Percentiles rank a stretch among this genome's conserved stretches.
Evolutionary conservation across 1,140 invertebrate species (phyloP).

Genomic region (Nomia melanderi): DNA sequence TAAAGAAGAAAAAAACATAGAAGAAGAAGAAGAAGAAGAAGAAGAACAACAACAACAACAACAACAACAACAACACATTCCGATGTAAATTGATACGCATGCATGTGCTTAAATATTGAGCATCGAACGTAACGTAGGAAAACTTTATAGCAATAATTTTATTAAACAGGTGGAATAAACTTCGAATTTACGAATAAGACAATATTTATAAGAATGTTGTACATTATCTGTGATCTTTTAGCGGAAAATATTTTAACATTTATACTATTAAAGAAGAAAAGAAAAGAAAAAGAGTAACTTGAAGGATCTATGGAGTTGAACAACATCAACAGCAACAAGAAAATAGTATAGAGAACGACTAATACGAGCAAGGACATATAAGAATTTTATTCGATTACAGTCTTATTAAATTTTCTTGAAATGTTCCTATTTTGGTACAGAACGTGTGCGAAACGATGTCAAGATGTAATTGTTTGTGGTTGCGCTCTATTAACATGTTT

Average conservation of each 20-base stretch:
- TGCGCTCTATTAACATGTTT: not conserved
- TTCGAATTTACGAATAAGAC: conserved; percentile 57
- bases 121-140: conserved; percentile 39
- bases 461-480: conserved; percentile 6
- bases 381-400: conserved; percentile 7
- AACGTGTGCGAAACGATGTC: conserved; percentile 11
- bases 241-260: conserved; percentile 28
- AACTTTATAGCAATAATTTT: conserved; percentile 50
- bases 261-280: conserved; percentile 21
- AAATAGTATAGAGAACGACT: conserved; percentile 18
- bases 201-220: conserved; percentile 66
- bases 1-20: too few species aligned
- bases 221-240: conserved; percentile 66
- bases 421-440: not conserved
- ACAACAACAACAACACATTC: too few species aligned
- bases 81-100: conserved; percentile 36
- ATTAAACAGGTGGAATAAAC: conserved; percentile 42
- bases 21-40: too few species aligned
- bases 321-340: not conserved
- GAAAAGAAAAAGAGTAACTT: conserved; percentile 3
- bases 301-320: conserved; percentile 1
- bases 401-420: conserved; percentile 17
- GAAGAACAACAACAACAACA: too few species aligned
- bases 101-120: conserved; percentile 40
- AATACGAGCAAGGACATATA: not conserved